Evolutionary conservation across 2,888 invertebrate genomes (phyloP), one percentile per base, ranked within the genome.

Genomic region (Epinotia ramella): DNA sequence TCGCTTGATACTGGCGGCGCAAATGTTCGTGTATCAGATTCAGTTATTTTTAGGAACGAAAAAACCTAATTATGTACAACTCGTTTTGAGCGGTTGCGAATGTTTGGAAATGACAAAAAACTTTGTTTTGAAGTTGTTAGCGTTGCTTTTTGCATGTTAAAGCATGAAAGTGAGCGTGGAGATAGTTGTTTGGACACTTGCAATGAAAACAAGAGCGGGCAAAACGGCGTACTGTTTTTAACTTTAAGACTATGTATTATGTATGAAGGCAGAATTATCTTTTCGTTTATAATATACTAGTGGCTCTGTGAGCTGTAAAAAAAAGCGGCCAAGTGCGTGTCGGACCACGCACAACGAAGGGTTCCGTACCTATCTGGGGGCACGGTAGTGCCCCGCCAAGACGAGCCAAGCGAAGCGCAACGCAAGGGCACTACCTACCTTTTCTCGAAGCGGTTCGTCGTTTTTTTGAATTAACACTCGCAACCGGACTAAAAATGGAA

Each of bases 31-130:
- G 72, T 75, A 66, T 64, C 75, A 74, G 72, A 72, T 71, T 75
- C 70, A 67, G 73, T 75, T 77, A 77, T 77, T 77, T 20, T 77
- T 75, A 72, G 71, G 75, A 72, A 77, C 67, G 70, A 75, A 77
- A 77, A 77, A 77, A 77, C 73, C 75, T 77, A 77, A 77, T 77
- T 77, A 77, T 77, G n/a, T n/a, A 75, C 46, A 75, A 75, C 77
- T 71, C 59, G 77, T 75, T 75, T 68, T 49, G n/a, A 46, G 63
- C 64, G 64, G 77, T 72, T 65, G 62, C 65, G 18, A 53, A 68
- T 40, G 6, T 46, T 40, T n/a, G n/a, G 49, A 13, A 40, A 16
- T 69, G 40, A 73, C 7, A 4, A 5, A 60, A 44, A 18, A 65
- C 56, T 62, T 33, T 69, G 49, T 57, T 4, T 5, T 44, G 7